Conservation (phyloP, 1,140 invertebrate genomes). For the Drosophila sproati region DNA sequence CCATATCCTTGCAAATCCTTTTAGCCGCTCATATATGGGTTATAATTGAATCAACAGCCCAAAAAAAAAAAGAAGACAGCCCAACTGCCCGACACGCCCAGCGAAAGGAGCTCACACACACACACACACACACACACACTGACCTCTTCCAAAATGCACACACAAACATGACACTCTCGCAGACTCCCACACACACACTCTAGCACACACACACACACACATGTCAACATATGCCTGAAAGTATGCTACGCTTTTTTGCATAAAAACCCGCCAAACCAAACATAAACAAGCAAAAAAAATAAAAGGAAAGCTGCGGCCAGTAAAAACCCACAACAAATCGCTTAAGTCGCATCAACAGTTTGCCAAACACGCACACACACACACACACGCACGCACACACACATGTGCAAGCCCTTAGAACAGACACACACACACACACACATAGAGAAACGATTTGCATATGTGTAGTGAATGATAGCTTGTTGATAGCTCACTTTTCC, state of each 20-base stretch:
- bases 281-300: slow-evolving; percentile 48
- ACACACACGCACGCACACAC: slow-evolving; percentile 55
- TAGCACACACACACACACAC: slow-evolving; percentile 6
- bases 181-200: neutral
- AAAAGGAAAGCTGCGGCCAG: slow-evolving; percentile 20
- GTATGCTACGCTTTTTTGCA: slow-evolving; percentile 59
- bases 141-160: slow-evolving; percentile 46
- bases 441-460: slow-evolving; percentile 37
- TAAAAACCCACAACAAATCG: slow-evolving; percentile 79
- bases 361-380: slow-evolving; percentile 64
- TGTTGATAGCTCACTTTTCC: slow-evolving; percentile 78
- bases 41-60: slow-evolving; percentile 64
- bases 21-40: slow-evolving; percentile 57
- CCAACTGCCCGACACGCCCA: slow-evolving; percentile 28
- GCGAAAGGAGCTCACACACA: neutral
- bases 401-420: slow-evolving; percentile 14
- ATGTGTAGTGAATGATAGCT: slow-evolving; percentile 81
- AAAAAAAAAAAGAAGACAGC: neutral
- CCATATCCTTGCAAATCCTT: slow-evolving; percentile 59
- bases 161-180: slow-evolving; percentile 9
- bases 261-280: slow-evolving; percentile 55
- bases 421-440: slow-evolving; percentile 30
- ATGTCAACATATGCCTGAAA: slow-evolving; percentile 39
- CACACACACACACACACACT: slow-evolving; percentile 14
- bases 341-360: slow-evolving; percentile 81